phyloP scores from a whole-genome alignment of 2,888 invertebrate species.

The Acrobasis consociella region DNA sequence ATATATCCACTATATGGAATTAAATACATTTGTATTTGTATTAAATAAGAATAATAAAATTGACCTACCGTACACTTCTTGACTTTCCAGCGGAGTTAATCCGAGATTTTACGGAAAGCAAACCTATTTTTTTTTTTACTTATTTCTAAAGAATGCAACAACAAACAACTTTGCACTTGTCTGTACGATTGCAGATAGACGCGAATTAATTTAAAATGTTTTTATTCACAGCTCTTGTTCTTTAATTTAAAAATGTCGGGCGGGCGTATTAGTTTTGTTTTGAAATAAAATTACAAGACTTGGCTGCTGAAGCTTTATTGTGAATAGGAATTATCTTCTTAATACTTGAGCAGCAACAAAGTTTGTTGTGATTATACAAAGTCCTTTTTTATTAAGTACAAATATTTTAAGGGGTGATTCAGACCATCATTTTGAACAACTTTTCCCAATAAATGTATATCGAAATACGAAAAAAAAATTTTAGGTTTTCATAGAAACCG shows the following conservation, averaged over 20 bases:
- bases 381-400: too few relatives aligned
- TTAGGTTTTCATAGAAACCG: too few relatives aligned
- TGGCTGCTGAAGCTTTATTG: not conserved
- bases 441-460: too few relatives aligned
- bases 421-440: too few relatives aligned
- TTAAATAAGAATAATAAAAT: too few relatives aligned
- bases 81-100: too few relatives aligned
- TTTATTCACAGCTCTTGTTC: slow-evolving; percentile 38
- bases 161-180: slow-evolving; percentile 48
- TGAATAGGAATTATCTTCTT: not conserved
- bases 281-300: not conserved
- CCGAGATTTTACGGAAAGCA: not conserved
- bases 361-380: not conserved
- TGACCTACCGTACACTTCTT: too few relatives aligned
- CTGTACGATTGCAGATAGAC: slow-evolving; percentile 42
- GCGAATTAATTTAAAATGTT: slow-evolving; percentile 49
- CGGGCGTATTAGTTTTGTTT: slow-evolving; percentile 9
- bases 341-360: not conserved
- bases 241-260: slow-evolving; percentile 28
- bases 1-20: too few relatives aligned
- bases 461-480: too few relatives aligned
- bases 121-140: slow-evolving; percentile 30
- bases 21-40: too few relatives aligned
- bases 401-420: too few relatives aligned
- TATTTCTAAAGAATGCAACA: slow-evolving; percentile 44